Conservation (phyloP, 2,113 vertebrate genomes). For the Heterocephalus glaber region DNA sequence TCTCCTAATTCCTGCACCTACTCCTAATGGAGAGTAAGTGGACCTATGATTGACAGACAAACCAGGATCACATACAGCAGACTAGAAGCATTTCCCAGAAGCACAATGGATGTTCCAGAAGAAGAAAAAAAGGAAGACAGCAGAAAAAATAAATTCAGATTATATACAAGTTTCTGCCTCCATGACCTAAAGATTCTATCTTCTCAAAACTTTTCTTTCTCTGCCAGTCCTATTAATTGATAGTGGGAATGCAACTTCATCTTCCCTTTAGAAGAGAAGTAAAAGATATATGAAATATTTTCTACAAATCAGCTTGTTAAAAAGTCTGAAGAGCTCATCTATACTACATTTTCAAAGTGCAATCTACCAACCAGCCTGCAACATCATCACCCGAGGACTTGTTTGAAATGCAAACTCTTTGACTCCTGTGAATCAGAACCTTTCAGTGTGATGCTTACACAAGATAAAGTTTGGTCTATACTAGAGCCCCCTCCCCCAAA, state of each 20-base stretch:
- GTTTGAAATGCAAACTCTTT: not conserved
- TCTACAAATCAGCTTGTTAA: not conserved
- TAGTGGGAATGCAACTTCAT: not conserved
- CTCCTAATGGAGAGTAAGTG: not conserved
- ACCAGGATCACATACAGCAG: not conserved
- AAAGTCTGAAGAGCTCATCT: not conserved
- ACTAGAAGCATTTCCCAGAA: not conserved
- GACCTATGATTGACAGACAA: not conserved
- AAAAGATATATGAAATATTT: not conserved
- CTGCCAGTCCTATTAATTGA: not conserved
- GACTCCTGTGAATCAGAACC: not conserved
- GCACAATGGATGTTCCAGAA: not conserved
- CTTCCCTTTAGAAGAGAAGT: not conserved
- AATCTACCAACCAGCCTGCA: not conserved
- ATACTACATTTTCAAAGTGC: not conserved
- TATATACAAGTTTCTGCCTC: not conserved
- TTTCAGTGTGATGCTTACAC: not conserved
- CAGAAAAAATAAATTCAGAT: not conserved
- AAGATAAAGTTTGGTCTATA: not conserved
- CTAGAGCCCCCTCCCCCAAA: not conserved
- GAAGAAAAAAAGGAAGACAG: not conserved
- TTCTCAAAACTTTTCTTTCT: not conserved
- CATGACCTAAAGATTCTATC: not conserved
- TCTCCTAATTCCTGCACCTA: not conserved
- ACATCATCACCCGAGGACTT: not conserved